phyloP scores from a whole-genome alignment of 2,113 vertebrate genomes.

The Sceloporus undulatus region DNA sequence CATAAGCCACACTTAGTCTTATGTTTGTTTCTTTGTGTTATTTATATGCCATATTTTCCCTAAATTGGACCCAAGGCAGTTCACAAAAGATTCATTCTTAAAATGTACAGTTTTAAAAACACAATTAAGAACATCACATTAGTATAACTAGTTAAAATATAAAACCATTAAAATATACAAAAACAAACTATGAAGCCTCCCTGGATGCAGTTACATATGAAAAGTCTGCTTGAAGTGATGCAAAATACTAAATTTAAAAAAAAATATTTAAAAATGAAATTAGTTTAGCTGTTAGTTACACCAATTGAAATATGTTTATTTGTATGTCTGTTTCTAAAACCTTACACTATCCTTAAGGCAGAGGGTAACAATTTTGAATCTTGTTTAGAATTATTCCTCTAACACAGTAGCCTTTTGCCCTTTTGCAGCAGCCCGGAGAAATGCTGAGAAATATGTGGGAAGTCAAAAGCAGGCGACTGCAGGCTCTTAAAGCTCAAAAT shows the following conservation, averaged over 20 bases:
- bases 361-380: neutral
- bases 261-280: neutral
- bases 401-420: neutral
- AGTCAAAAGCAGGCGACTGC: neutral
- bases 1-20: neutral
- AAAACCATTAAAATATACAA: too few relatives aligned
- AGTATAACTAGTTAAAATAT: too few relatives aligned
- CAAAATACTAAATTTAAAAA: neutral
- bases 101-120: too few relatives aligned
- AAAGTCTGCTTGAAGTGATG: too few relatives aligned
- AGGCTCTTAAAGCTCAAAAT: neutral
- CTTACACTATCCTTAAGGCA: neutral
- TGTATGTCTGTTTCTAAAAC: neutral
- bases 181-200: too few relatives aligned
- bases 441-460: neutral
- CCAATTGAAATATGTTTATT: neutral
- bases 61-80: too few relatives aligned
- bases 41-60: too few relatives aligned
- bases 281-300: neutral
- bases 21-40: neutral
- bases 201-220: too few relatives aligned
- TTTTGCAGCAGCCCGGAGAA: neutral
- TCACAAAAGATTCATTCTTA: too few relatives aligned
- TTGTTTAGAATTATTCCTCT: neutral
- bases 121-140: too few relatives aligned